Evolutionary conservation across 1,140 invertebrate species (phyloP).

Genomic region (Diorhabda carinulata): DNA sequence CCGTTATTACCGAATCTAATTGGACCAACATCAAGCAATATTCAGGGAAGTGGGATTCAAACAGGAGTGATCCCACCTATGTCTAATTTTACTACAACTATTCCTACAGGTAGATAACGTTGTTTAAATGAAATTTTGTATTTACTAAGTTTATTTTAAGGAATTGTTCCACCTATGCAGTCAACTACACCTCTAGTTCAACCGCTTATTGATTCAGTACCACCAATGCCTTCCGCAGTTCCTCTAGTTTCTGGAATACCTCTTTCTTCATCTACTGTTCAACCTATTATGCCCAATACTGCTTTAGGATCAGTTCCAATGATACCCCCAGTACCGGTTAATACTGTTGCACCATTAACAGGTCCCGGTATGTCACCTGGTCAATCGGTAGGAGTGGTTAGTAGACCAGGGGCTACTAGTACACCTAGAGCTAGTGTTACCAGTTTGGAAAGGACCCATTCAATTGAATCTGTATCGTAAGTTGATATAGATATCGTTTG

Average conservation of each 20-base stretch:
- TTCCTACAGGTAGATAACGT: slow-evolving; percentile 36
- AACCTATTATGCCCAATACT: slow-evolving; percentile 17
- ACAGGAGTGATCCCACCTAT: slow-evolving; percentile 26
- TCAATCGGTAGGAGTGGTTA: slow-evolving; percentile 5
- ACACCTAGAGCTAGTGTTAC: slow-evolving; percentile 44
- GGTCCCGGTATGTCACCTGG: slow-evolving; percentile 1
- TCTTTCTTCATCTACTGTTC: slow-evolving; percentile 11
- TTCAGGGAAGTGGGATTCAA: slow-evolving; percentile 7
- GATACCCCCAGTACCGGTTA: slow-evolving; percentile 7
- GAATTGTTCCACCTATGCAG: slow-evolving; percentile 44
- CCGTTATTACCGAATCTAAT: slow-evolving; percentile 24
- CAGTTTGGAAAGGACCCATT: slow-evolving; percentile 40
- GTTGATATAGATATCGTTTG: slow-evolving; percentile 32
- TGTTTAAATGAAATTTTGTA: background rate
- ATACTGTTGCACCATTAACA: slow-evolving; percentile 10
- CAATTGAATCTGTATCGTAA: slow-evolving; percentile 52
- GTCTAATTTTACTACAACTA: slow-evolving; percentile 25
- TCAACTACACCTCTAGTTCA: slow-evolving; percentile 29
- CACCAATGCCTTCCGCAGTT: slow-evolving; percentile 23
- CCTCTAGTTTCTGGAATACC: slow-evolving; percentile 20
- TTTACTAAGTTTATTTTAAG: slow-evolving; percentile 22
- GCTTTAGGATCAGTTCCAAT: background rate
- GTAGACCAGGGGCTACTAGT: slow-evolving; percentile 35
- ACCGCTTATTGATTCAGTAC: slow-evolving; percentile 28
- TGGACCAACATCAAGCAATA: slow-evolving; percentile 7